These are phyloP conservation scores for Chirona hameri DNA, from an alignment of 2,888 invertebrate species.

Conservation along the genomic window DNA sequence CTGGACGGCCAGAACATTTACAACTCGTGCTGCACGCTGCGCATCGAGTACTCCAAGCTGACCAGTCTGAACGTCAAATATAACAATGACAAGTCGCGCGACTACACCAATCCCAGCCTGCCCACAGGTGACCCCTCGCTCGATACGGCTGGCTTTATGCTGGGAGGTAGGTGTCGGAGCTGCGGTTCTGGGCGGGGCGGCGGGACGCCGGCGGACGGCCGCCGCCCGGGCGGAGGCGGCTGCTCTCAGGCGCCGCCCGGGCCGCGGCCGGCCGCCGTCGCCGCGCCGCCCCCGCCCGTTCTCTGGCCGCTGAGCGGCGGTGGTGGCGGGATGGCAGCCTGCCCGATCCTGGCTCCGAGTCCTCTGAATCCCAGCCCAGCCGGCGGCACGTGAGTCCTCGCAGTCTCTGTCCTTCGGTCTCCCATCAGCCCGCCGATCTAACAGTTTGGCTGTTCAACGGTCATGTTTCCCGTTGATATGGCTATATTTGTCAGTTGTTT, in stretches of 20 bases:
- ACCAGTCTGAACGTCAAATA: conserved; percentile 97
- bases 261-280: conserved; percentile 35
- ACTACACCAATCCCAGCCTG: conserved; percentile 97
- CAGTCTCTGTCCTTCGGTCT: too few species aligned
- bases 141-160: conserved; percentile 45
- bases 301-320: too few species aligned
- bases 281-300: conserved; percentile 31
- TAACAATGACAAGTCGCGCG: conserved; percentile 99
- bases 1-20: conserved; percentile 99
- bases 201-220: not conserved
- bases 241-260: conserved; percentile 35
- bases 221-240: conserved; percentile 4
- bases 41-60: conserved; percentile 99
- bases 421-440: too few species aligned
- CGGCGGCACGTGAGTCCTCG: not conserved
- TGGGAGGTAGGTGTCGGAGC: conserved; percentile 46
- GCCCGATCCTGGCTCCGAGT: too few species aligned
- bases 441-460: too few species aligned
- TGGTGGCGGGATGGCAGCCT: not conserved
- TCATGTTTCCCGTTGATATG: too few species aligned
- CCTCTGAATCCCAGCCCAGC: not conserved
- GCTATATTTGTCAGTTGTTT: too few species aligned
- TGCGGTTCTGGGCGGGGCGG: conserved; percentile 2
- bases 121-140: conserved; percentile 82
- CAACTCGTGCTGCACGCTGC: conserved; percentile 97